phyloP scores from a whole-genome alignment of 2,888 invertebrate genomes.

The Papilio protenor region DNA sequence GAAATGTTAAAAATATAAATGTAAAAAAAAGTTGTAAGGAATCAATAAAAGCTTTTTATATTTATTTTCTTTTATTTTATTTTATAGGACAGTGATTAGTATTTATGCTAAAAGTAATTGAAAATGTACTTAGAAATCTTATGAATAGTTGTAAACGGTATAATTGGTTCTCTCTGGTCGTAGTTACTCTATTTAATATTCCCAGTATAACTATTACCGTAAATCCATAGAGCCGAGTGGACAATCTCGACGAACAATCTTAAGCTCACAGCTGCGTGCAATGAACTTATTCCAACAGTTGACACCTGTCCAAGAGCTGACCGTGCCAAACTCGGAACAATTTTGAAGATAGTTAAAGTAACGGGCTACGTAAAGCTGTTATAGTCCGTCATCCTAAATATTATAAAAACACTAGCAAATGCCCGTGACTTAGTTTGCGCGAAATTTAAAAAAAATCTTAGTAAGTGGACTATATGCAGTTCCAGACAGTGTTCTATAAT shows the following conservation, averaged over 20 bases:
- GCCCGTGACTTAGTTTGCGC: no score
- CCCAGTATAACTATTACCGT: not conserved
- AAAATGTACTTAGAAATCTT: not conserved
- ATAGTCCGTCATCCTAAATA: not conserved
- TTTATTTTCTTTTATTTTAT: no score
- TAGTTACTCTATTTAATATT: not conserved
- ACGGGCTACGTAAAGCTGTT: not conserved
- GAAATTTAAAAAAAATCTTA: no score
- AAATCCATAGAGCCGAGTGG: not conserved
- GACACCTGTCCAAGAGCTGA: constrained; percentile 19
- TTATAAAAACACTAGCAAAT: no score
- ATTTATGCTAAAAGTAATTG: not conserved
- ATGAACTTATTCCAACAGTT: constrained; percentile 19
- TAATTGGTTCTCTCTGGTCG: no score
- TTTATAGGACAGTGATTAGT: not conserved
- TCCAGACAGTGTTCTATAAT: no score
- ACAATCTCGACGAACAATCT: constrained; percentile 19
- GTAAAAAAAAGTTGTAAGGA: no score
- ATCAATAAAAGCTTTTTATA: no score
- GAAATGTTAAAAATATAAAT: no score
- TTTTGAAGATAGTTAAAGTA: not conserved
- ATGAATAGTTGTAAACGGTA: not conserved
- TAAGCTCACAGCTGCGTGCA: constrained; percentile 18
- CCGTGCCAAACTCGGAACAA: constrained; percentile 1
- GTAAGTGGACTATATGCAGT: no score